Percentiles rank a stretch among this genome's conserved stretches.
phyloP scores from a whole-genome alignment of 35 echinoderm and acorn worm species.

The Stichopus chloronotus region DNA sequence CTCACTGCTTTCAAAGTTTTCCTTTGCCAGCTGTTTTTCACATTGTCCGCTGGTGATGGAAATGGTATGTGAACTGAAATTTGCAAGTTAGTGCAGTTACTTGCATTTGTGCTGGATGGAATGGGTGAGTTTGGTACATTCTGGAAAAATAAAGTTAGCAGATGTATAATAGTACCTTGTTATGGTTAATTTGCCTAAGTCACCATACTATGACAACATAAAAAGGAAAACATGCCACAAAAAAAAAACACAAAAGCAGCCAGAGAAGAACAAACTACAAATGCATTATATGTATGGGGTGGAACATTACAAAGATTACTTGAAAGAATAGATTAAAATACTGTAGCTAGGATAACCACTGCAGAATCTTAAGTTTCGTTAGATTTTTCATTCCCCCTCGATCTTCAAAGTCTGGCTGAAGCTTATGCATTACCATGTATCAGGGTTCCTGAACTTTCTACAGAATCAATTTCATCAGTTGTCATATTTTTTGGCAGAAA shows the following conservation, averaged over 20 bases:
- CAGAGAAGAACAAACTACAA: too few relatives aligned
- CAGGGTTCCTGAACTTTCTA: too few relatives aligned
- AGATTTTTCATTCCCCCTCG: too few relatives aligned
- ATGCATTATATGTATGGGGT: too few relatives aligned
- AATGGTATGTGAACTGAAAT: constrained; percentile 61
- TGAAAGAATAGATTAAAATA: too few relatives aligned
- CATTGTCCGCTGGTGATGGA: constrained; percentile 48
- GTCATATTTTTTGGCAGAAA: too few relatives aligned
- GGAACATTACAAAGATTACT: too few relatives aligned
- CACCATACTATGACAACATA: neutral
- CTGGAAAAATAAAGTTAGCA: constrained; percentile 39
- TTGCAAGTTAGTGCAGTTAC: constrained; percentile 40
- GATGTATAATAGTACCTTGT: neutral
- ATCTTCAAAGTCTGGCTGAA: too few relatives aligned
- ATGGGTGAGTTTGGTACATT: constrained; percentile 39
- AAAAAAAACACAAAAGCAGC: neutral
- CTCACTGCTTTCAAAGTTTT: constrained; percentile 15
- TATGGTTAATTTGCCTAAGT: neutral
- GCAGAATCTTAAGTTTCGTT: too few relatives aligned
- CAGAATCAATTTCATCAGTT: too few relatives aligned
- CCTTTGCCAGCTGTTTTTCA: constrained; percentile 29
- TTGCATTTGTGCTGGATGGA: constrained; percentile 15
- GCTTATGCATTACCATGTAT: too few relatives aligned
- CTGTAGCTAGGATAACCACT: too few relatives aligned
- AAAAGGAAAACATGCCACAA: neutral